These are phyloP conservation scores for Andrena fulva DNA, from an alignment of 2,888 invertebrate genomes.

Conservation along the genomic window DNA sequence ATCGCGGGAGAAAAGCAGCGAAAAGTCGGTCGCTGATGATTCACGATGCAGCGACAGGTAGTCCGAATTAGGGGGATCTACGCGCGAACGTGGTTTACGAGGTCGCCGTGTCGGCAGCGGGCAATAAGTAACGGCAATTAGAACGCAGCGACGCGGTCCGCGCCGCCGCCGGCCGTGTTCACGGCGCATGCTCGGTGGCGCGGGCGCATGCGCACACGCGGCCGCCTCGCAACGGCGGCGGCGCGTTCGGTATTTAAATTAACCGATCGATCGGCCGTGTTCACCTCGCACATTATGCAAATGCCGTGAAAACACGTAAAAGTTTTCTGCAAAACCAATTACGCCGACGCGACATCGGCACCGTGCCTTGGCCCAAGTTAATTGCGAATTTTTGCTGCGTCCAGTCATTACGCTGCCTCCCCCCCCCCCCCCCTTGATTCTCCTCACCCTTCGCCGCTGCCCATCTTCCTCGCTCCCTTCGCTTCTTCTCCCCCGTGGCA, in stretches of 20 bases:
- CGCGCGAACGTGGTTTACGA: conserved; percentile 35
- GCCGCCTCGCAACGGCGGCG: conserved; percentile 54
- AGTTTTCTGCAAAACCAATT: conserved; percentile 83
- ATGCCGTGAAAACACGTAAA: conserved; percentile 82
- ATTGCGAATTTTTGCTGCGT: conserved; percentile 80
- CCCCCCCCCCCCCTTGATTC: not conserved
- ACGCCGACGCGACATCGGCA: conserved; percentile 81
- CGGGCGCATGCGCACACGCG: conserved; percentile 39
- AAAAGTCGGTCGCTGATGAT: conserved; percentile 55
- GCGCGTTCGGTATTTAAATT: conserved; percentile 83
- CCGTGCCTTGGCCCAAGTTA: conserved; percentile 75
- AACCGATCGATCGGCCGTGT: conserved; percentile 83
- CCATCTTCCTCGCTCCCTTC: not conserved
- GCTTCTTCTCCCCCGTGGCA: not conserved
- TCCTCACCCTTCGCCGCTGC: not conserved
- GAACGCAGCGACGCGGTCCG: conserved; percentile 79
- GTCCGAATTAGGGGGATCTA: conserved; percentile 55
- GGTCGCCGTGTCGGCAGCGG: conserved; percentile 58
- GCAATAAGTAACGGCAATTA: conserved; percentile 84
- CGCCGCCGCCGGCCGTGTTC: conserved; percentile 33
- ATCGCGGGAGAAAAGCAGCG: conserved; percentile 32
- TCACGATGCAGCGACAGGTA: conserved; percentile 27
- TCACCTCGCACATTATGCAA: conserved; percentile 83
- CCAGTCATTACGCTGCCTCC: conserved; percentile 70
- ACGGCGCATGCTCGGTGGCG: conserved; percentile 46